Percentiles rank a stretch among this genome's conserved stretches.
phyloP scores from a whole-genome alignment of 2,113 vertebrate genomes.

The Nesogale talazaci region DNA sequence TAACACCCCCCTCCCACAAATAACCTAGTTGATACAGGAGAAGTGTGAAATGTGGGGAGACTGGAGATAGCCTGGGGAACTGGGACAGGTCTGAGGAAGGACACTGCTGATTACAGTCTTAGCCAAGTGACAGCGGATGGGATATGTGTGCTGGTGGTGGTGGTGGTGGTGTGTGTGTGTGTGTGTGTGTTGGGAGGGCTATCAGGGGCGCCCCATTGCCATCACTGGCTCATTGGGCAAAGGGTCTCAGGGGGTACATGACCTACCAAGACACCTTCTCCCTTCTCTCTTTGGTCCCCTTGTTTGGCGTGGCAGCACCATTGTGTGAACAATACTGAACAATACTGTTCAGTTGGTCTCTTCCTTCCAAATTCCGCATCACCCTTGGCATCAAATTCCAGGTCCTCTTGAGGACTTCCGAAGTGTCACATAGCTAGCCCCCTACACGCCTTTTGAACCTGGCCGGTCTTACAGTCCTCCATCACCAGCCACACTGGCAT shows the following conservation, averaged over 20 bases:
- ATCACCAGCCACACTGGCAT: fast-evolving
- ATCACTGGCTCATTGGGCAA: not conserved
- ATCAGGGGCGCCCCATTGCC: not conserved
- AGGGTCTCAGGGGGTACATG: fast-evolving
- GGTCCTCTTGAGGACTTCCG: not conserved
- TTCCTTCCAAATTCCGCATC: not conserved
- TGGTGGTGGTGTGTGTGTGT: too few relatives aligned
- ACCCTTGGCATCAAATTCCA: too few relatives aligned
- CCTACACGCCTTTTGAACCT: not conserved
- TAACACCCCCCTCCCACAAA: not conserved
- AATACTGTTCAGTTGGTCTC: not conserved
- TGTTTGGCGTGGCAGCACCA: not conserved
- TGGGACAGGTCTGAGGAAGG: not conserved
- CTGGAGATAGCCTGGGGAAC: not conserved
- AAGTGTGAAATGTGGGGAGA: not conserved
- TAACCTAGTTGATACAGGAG: not conserved
- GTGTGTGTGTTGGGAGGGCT: too few relatives aligned
- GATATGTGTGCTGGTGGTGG: too few relatives aligned
- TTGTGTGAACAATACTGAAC: not conserved
- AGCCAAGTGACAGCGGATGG: not conserved
- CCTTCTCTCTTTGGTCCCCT: not conserved
- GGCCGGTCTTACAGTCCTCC: not conserved
- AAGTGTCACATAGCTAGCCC: not conserved
- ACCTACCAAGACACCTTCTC: not conserved
- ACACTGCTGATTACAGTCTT: not conserved